Evolutionary conservation across 2,888 invertebrate species (phyloP).

Genomic region (Campopleginae sp.): DNA sequence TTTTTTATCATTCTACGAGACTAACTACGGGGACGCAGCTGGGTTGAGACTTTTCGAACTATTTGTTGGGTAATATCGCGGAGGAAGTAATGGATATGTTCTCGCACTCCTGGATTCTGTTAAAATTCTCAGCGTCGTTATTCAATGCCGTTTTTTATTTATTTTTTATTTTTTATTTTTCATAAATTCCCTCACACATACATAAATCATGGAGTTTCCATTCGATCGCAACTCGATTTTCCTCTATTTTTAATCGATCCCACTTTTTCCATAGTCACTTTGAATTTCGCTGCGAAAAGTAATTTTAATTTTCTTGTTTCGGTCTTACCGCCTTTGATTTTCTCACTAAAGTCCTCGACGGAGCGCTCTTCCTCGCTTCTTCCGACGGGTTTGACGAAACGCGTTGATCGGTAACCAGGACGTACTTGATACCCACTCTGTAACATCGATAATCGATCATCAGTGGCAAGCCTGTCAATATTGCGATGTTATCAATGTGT

Average conservation of each 20-base stretch:
- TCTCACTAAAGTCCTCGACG: conserved; percentile 9
- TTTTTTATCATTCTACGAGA: conserved; percentile 21
- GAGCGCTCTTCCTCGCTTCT: conserved; percentile 3
- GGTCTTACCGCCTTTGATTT: conserved; percentile 13
- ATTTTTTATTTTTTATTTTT: background rate
- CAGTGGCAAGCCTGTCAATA: background rate
- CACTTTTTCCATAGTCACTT: background rate
- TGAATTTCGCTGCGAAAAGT: background rate
- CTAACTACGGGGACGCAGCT: conserved; percentile 33
- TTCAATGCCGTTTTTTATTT: background rate
- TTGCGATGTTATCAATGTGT: too few species aligned
- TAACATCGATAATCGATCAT: conserved; percentile 18
- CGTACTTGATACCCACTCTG: conserved; percentile 46
- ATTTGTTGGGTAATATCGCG: conserved; percentile 25
- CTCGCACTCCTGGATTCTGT: conserved; percentile 7
- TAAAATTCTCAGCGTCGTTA: background rate
- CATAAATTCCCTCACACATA: background rate
- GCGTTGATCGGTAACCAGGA: conserved; percentile 35
- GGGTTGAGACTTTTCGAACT: conserved; percentile 18
- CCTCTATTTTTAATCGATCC: background rate
- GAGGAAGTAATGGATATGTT: conserved; percentile 25
- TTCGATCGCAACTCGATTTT: background rate
- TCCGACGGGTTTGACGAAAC: conserved; percentile 14
- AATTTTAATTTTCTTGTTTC: background rate
- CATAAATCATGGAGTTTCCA: conserved; percentile 5